These are phyloP conservation scores for Mormyrops attenuatus DNA, from an alignment of 2,797 vertebrate genomes.

Conservation along the genomic window DNA sequence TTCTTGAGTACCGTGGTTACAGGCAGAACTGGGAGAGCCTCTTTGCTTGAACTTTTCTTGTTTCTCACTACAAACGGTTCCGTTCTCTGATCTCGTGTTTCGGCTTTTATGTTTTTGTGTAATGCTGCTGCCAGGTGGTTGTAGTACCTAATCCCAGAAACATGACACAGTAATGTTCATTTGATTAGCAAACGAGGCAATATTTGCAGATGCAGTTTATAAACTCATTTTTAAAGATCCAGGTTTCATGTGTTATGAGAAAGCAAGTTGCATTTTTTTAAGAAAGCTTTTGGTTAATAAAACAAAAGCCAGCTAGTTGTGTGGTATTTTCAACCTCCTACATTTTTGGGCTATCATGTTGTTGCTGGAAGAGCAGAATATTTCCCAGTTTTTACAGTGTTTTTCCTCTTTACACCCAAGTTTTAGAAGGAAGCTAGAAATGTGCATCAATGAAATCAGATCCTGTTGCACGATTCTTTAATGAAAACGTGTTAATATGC, in stretches of 20 bases:
- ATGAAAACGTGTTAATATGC: constrained; percentile 4
- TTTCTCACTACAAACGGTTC: background rate
- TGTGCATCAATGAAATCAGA: background rate
- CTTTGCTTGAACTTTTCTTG: background rate
- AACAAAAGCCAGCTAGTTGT: background rate
- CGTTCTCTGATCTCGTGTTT: background rate
- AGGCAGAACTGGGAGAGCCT: background rate
- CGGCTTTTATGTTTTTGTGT: background rate
- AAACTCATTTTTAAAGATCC: background rate
- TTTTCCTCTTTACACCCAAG: background rate
- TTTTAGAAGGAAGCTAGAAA: background rate
- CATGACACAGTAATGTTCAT: background rate
- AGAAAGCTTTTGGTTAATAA: background rate
- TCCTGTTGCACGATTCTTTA: background rate
- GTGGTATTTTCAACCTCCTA: background rate
- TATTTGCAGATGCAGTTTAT: background rate
- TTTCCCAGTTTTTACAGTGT: background rate
- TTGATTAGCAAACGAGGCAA: constrained; percentile 5
- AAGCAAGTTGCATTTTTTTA: background rate
- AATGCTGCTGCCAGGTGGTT: background rate
- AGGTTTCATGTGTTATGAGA: background rate
- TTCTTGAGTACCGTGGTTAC: background rate
- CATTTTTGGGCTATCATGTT: background rate
- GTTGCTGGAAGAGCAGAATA: background rate
- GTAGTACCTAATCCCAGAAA: background rate